Conservation (phyloP, 2,797 vertebrate species). For the Coracias cyanogaster region DNA sequence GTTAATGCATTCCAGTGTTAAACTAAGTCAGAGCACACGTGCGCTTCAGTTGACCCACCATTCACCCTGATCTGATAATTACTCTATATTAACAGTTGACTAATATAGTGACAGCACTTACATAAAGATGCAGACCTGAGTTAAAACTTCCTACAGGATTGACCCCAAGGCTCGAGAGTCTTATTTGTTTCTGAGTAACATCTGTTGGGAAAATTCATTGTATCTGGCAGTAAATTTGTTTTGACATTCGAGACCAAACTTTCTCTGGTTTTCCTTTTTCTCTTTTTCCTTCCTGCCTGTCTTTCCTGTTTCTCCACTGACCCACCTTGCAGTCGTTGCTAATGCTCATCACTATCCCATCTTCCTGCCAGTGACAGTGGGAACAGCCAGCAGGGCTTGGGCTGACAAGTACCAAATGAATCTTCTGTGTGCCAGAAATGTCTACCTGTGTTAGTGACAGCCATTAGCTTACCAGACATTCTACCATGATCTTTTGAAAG, state of each 20-base stretch:
- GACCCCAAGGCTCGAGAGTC: neutral
- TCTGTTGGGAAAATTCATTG: constrained; percentile 13
- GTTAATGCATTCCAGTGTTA: neutral
- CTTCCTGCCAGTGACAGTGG: neutral
- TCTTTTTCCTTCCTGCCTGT: neutral
- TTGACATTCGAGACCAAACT: constrained; percentile 20
- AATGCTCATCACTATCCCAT: neutral
- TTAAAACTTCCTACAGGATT: neutral
- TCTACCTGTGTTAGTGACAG: neutral
- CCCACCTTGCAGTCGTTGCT: neutral
- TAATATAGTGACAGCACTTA: neutral
- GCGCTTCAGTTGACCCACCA: neutral
- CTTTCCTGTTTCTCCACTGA: neutral
- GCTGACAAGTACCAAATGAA: neutral
- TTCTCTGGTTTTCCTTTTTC: neutral
- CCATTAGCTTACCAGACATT: neutral
- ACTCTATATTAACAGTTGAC: neutral
- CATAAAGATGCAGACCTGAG: neutral
- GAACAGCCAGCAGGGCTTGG: neutral
- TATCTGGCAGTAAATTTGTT: constrained; percentile 23
- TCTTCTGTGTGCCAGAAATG: neutral
- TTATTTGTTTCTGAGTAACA: neutral
- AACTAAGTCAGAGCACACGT: neutral
- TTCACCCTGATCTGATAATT: neutral
- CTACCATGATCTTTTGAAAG: neutral